Conservation (phyloP, 2,888 invertebrate species). For the Caenorhabditis angaria region DNA sequence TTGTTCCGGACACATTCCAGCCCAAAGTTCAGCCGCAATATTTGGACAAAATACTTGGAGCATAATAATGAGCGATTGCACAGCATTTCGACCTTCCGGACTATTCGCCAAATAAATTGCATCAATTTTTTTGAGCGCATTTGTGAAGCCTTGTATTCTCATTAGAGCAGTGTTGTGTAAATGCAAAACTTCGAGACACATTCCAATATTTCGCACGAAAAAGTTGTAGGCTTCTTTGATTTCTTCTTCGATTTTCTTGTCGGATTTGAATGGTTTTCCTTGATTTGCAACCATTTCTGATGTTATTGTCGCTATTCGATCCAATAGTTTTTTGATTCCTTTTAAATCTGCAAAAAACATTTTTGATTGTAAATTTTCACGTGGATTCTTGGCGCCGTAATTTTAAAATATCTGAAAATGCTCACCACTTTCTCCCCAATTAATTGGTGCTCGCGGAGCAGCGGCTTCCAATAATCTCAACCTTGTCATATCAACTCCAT, state of each 20-base stretch:
- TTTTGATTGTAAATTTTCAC: background rate
- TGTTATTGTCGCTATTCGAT: constrained; percentile 58
- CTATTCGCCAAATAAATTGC: constrained; percentile 53
- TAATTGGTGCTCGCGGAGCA: constrained; percentile 86
- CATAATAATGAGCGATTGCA: constrained; percentile 68
- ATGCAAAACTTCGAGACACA: constrained; percentile 64
- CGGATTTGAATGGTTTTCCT: background rate
- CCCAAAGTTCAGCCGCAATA: constrained; percentile 33
- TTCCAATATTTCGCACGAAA: constrained; percentile 64
- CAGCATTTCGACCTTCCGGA: constrained; percentile 60
- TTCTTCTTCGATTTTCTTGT: constrained; percentile 32
- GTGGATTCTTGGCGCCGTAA: background rate
- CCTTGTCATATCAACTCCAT: constrained; percentile 89
- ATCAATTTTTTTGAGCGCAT: constrained; percentile 63
- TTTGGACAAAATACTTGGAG: constrained; percentile 55
- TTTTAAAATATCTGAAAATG: constrained; percentile 70
- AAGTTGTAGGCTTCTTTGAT: constrained; percentile 63
- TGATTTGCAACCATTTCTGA: constrained; percentile 50
- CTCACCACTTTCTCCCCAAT: constrained; percentile 87
- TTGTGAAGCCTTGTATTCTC: constrained; percentile 62
- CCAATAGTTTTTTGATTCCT: constrained; percentile 62
- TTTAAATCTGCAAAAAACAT: constrained; percentile 47
- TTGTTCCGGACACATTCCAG: constrained; percentile 7
- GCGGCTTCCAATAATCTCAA: constrained; percentile 88
- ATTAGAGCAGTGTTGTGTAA: constrained; percentile 67